Conservation (phyloP, 2,113 vertebrate genomes). For the Gavia stellata region DNA sequence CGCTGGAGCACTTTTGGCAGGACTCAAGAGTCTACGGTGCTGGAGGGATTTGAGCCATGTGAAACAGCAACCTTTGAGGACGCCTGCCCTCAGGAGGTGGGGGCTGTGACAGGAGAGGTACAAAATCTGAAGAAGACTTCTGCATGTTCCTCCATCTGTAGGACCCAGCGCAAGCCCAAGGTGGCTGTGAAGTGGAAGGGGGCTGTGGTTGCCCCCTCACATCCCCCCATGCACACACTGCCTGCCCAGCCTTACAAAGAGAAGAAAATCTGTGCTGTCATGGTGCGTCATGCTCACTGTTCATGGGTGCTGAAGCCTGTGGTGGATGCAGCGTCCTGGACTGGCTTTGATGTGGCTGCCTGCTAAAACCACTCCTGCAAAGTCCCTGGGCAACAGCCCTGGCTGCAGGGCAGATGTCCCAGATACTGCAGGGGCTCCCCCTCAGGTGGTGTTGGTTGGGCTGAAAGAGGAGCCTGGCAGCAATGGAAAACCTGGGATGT, state of each 20-base stretch:
- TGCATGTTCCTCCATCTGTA: background rate
- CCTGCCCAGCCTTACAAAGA: background rate
- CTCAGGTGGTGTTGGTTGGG: background rate
- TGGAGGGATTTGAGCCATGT: background rate
- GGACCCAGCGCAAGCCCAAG: background rate
- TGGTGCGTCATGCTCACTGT: background rate
- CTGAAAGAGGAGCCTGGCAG: background rate
- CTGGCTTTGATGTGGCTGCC: background rate
- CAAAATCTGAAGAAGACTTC: background rate
- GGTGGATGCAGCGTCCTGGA: background rate
- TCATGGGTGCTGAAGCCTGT: background rate
- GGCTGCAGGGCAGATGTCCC: background rate
- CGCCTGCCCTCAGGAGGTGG: background rate
- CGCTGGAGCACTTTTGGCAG: accelerated
- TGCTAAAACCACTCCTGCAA: background rate
- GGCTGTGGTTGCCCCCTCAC: background rate
- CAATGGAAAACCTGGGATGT: background rate
- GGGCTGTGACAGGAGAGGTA: background rate
- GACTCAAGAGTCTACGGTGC: background rate
- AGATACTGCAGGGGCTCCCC: background rate
- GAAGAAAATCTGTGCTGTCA: background rate
- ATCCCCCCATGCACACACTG: background rate
- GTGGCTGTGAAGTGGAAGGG: background rate
- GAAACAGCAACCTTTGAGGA: background rate
- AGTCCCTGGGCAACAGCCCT: background rate